phyloP scores from a whole-genome alignment of 2,888 invertebrate species.

The Sthenelais limicola region DNA sequence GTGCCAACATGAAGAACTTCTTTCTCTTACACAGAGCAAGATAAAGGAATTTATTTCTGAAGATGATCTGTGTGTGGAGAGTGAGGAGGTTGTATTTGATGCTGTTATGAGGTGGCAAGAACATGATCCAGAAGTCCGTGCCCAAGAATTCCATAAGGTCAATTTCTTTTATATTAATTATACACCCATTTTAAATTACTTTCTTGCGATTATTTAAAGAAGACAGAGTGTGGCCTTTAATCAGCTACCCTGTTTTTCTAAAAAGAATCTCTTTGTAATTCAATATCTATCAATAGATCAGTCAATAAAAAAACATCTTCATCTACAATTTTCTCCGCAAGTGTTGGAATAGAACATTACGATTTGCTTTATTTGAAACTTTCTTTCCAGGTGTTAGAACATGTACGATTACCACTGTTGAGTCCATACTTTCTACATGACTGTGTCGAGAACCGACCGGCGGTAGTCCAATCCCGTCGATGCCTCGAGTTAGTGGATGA shows the following conservation, averaged over 20 bases:
- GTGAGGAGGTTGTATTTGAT: slow-evolving; percentile 74
- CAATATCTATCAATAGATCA: too few relatives aligned
- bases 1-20: slow-evolving; percentile 66
- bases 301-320: not conserved
- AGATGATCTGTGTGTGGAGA: slow-evolving; percentile 73
- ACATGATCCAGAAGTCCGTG: slow-evolving; percentile 65
- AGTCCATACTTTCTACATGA: slow-evolving; percentile 75
- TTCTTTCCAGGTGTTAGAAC: slow-evolving; percentile 69
- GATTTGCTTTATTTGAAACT: not conserved
- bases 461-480: slow-evolving; percentile 68
- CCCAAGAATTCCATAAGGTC: slow-evolving; percentile 39
- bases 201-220: too few relatives aligned
- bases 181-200: too few relatives aligned
- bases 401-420: slow-evolving; percentile 73
- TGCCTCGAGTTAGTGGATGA: slow-evolving; percentile 73
- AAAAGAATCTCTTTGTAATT: not conserved
- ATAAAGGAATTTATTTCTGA: slow-evolving; percentile 73
- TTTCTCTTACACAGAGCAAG: slow-evolving; percentile 71
- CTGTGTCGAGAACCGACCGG: slow-evolving; percentile 71
- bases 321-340: not conserved
- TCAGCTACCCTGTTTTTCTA: not conserved
- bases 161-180: not conserved
- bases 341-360: not conserved
- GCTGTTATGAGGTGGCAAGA: slow-evolving; percentile 73
- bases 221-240: too few relatives aligned